Evolutionary conservation across 2,113 vertebrate genomes (phyloP), one percentile per base, ranked within the genome.

Genomic region (Protobothrops flavoviridis): DNA sequence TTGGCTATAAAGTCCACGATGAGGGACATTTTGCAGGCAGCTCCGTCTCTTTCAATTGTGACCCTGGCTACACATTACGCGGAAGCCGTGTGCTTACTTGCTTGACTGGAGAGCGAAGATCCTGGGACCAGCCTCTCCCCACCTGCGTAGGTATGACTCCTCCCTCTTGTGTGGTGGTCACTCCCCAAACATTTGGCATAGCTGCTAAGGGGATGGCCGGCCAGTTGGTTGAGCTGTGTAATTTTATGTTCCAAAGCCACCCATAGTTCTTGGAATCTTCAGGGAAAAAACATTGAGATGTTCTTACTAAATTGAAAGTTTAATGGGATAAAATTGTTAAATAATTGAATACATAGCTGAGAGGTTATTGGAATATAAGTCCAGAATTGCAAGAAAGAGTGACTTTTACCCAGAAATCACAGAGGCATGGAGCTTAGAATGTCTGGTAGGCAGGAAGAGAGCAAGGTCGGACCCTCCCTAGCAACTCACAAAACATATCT

Each of bases 11-110:
- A 97, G 98, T 98, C 15, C 98, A 98, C 0, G 99, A 99, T 5
- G 99, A 98, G 95, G 99, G 99, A n/a, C 99, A 99, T 95, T 99
- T 99, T 50, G 99, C 99, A 3, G 99, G 99, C 89, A 99, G 99
- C 97, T 98, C 97, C 0, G 99, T 99, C 94, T 98, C 98, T 0
- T 99, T 99, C 26, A 98, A 95, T 98, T 99, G 99, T 52, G 98
- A 99, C 95, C 99, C 99, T 0, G 99, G 99, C 3, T 99, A 99
- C 88, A 98, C 95, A 2, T 97, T 99, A 92, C 98, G 98, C 6
- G 99, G 99, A 85, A 98, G 97, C 0, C 97, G 98, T 87, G 97
- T 97, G 33, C 98, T 99, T 91, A 96, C 98, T 69, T 99, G 99
- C 96, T 98, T 99, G 91, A 98, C 98, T 0, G 99, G 99, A 0